Evolutionary conservation across 2,888 invertebrate species (phyloP).

Genomic region (Leucania comma): DNA sequence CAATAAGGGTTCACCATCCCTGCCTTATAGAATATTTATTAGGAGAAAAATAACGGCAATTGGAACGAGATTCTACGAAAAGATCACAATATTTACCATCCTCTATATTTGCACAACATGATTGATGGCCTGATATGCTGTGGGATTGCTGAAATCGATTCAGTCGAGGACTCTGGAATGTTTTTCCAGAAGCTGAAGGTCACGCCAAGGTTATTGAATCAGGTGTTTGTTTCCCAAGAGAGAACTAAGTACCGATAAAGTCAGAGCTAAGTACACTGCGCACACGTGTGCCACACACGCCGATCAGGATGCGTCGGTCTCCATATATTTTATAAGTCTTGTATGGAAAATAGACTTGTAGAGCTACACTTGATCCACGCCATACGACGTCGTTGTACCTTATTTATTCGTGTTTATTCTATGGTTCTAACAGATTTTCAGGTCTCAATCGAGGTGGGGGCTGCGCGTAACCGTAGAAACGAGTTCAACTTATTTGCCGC

Average conservation of each 20-base stretch:
- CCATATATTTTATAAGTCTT: too few species aligned
- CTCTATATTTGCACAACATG: slow-evolving; percentile 8
- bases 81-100: slow-evolving; percentile 20
- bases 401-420: too few species aligned
- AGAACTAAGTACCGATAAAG: background rate
- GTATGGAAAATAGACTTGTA: too few species aligned
- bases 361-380: too few species aligned
- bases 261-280: too few species aligned
- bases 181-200: slow-evolving; percentile 9
- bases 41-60: background rate
- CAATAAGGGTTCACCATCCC: background rate
- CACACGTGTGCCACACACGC: too few species aligned
- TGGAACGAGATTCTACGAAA: slow-evolving; percentile 9
- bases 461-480: too few species aligned
- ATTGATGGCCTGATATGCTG: slow-evolving; percentile 41
- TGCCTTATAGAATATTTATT: slow-evolving; percentile 15
- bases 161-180: background rate
- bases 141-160: slow-evolving; percentile 25
- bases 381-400: too few species aligned
- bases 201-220: background rate
- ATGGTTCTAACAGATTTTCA: too few species aligned
- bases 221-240: background rate
- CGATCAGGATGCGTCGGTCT: too few species aligned
- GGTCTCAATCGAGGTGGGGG: too few species aligned
- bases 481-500: too few species aligned